These are phyloP conservation scores for Thymallus thymallus DNA, from an alignment of 2,113 vertebrate species.

Conservation along the genomic window DNA sequence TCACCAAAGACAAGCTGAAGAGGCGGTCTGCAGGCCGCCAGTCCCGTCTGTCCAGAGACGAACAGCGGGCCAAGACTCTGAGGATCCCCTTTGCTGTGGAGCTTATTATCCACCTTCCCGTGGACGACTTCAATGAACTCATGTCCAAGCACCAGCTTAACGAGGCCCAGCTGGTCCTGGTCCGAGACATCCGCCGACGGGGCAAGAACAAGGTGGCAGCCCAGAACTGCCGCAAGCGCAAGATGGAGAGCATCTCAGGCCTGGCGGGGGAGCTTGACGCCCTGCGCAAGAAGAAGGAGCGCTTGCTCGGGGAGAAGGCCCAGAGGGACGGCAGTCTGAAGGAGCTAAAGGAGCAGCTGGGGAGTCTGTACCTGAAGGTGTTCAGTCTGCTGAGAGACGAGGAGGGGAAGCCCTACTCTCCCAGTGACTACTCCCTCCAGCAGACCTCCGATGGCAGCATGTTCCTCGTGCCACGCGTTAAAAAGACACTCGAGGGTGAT, in stretches of 20 bases:
- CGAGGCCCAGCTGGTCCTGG: slow-evolving; percentile 88
- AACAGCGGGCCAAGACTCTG: slow-evolving; percentile 80
- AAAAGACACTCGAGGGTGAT: slow-evolving; percentile 69
- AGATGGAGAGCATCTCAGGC: slow-evolving; percentile 84
- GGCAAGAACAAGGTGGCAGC: slow-evolving; percentile 95
- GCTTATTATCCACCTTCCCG: slow-evolving; percentile 92
- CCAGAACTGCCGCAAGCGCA: slow-evolving; percentile 86
- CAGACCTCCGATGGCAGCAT: slow-evolving; percentile 81
- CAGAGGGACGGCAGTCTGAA: slow-evolving; percentile 76
- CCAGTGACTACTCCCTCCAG: slow-evolving; percentile 81
- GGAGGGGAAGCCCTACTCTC: slow-evolving; percentile 78
- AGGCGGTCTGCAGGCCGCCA: slow-evolving; percentile 54
- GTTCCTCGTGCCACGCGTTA: slow-evolving; percentile 81
- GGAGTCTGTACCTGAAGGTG: slow-evolving; percentile 79
- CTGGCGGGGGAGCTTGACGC: slow-evolving; percentile 80
- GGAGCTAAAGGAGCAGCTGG: slow-evolving; percentile 78
- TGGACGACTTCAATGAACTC: slow-evolving; percentile 95
- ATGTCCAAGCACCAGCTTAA: slow-evolving; percentile 94
- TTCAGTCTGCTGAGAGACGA: slow-evolving; percentile 84
- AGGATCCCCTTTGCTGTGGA: slow-evolving; percentile 78
- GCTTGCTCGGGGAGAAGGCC: slow-evolving; percentile 77
- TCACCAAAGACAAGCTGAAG: slow-evolving; percentile 77
- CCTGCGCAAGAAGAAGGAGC: slow-evolving; percentile 79
- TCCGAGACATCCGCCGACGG: slow-evolving; percentile 93
- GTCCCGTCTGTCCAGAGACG: slow-evolving; percentile 79